Evolutionary conservation across 2,113 vertebrate species (phyloP), one percentile per base, ranked within the genome.

Genomic region (Microcebus ravelobensis): DNA sequence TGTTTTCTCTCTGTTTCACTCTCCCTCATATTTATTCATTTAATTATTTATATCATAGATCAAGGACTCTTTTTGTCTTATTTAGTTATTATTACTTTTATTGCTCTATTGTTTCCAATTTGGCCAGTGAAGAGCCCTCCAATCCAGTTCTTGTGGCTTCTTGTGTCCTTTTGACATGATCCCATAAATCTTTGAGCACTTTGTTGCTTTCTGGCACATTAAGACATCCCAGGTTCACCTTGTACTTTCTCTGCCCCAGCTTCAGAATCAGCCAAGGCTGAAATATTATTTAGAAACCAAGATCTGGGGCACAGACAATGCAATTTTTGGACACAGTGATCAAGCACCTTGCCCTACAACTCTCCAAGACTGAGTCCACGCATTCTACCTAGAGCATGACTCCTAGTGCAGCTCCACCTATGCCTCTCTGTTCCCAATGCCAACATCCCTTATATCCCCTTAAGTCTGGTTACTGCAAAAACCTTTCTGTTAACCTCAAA

Each of bases 181-280:
- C 77, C 81, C 80, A 95, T 96, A 85, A 71, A 90, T 98, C 76
- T 95, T 67, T 76, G 90, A 87, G 88, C 25, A 77, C 25, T 70
- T 80, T 8, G 21, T 87, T 77, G 71, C 61, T 86, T 84, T 94
- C 85, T 95, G 94, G 84, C 31, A 63, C 27, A 50, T 6, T 65
- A 84, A 82, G 74, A 31, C 48, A 55, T 61, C 65, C 39, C 73
- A 87, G 42, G 34, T 89, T 93, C 74, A 95, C 92, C 95, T 89
- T 94, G 59, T 90, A 82, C 91, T 92, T 85, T 61, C 76, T 94
- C 65, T 95, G 74, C 9, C 76, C 59, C 45, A 71, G 81, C 42
- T 94, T 89, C 83, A 55, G 77, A 85, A 86, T 85, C 15, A 82
- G 73, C n/a, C 91, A 85, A 90, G 29, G 45, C 13, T 65, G 29